A percentile compares a stretch with the other conserved stretches of the same genome.
These are phyloP conservation scores for Cirrhinus mrigala DNA, from an alignment of 2,797 vertebrate genomes.

Conservation along the genomic window DNA sequence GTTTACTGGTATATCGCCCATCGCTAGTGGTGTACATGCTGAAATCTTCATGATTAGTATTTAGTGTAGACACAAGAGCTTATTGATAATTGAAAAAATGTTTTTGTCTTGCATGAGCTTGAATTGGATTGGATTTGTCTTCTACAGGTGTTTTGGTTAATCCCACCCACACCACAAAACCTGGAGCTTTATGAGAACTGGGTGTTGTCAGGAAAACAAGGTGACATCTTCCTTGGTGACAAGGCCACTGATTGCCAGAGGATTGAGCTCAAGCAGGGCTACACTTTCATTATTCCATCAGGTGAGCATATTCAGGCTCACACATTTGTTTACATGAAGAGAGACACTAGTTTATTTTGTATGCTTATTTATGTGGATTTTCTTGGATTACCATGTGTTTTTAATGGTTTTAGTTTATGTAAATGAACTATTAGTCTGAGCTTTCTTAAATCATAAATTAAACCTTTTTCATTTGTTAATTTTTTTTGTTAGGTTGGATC, in stretches of 20 bases:
- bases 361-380: not conserved
- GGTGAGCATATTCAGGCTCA: constrained; percentile 71
- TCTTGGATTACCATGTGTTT: not conserved
- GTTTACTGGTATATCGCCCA: too few species aligned
- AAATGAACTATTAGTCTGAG: not conserved
- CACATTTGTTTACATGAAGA: not conserved
- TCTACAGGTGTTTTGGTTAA: constrained; percentile 94
- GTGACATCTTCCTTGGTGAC: constrained; percentile 95
- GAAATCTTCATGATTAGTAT: not conserved
- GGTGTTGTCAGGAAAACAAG: constrained; percentile 97
- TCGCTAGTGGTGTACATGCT: not conserved
- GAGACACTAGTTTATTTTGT: not conserved
- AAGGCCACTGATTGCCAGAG: constrained; percentile 91
- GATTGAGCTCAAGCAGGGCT: constrained; percentile 94
- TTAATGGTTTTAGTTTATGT: not conserved
- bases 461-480: not conserved
- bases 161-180: constrained; percentile 94
- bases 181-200: constrained; percentile 97
- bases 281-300: constrained; percentile 96
- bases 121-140: constrained; percentile 5
- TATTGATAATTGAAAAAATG: not conserved
- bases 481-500: constrained; percentile 87
- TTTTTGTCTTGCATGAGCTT: too few species aligned
- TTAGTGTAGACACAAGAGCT: not conserved
- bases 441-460: not conserved